Percentiles rank a stretch among this genome's conserved stretches.
Conservation (phyloP, 2,888 invertebrate species). For the Trachelus stipa region DNA sequence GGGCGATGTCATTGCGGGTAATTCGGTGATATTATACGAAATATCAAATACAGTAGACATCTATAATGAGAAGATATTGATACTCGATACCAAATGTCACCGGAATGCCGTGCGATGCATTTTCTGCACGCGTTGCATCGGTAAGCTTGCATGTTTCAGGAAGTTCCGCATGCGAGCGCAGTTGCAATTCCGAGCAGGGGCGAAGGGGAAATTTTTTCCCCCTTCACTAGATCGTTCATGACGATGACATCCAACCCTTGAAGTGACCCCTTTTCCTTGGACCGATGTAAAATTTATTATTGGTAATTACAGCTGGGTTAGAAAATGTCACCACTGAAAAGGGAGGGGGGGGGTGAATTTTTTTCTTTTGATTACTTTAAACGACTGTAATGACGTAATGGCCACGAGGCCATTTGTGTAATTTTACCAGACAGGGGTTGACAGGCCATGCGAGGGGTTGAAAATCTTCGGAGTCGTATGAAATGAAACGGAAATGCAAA, state of each 20-base stretch:
- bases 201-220: not conserved
- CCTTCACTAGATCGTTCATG: not conserved
- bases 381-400: not conserved
- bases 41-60: constrained; percentile 19
- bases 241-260: not conserved
- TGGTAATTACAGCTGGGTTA: not conserved
- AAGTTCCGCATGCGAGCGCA: not conserved
- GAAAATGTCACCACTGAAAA: not conserved
- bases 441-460: not conserved
- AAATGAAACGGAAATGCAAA: not conserved
- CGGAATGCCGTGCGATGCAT: constrained; percentile 17
- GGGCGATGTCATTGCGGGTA: constrained; percentile 15
- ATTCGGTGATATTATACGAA: constrained; percentile 28
- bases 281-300: not conserved
- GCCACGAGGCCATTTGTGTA: not conserved
- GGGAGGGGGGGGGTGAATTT: not conserved
- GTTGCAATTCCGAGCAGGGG: not conserved
- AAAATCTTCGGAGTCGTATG: not conserved
- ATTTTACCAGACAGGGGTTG: not conserved
- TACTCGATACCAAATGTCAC: constrained; percentile 21
- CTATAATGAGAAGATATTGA: constrained; percentile 21
- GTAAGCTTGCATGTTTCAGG: not conserved
- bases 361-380: not conserved
- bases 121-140: constrained; percentile 14
- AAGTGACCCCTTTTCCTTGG: not conserved